A percentile compares a stretch with the other conserved stretches of the same genome.
Conservation (phyloP, 1,140 invertebrate genomes). For the Lycorma delicatula region DNA sequence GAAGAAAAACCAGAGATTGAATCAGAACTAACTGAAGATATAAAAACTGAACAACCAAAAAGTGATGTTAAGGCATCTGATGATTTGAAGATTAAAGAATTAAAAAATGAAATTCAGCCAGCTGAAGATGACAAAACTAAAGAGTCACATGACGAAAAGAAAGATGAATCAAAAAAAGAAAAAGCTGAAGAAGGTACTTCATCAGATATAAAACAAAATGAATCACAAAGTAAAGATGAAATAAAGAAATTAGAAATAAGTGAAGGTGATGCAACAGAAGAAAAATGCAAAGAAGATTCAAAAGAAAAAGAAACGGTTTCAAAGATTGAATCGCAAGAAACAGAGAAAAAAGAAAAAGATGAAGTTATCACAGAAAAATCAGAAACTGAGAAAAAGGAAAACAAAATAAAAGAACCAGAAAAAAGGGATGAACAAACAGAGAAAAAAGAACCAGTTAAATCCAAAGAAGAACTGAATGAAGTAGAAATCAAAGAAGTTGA, state of each 20-base stretch:
- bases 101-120: not conserved
- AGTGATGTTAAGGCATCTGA: too few relatives aligned
- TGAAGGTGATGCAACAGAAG: not conserved
- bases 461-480: not conserved
- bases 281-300: not conserved
- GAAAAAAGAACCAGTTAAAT: not conserved
- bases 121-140: not conserved
- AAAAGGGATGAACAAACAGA: not conserved
- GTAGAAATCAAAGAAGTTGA: slow-evolving; percentile 1
- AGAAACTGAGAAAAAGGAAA: not conserved
- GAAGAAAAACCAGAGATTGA: not conserved
- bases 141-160: not conserved
- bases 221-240: not conserved
- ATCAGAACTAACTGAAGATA: not conserved
- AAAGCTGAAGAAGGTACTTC: not conserved
- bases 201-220: not conserved
- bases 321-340: not conserved
- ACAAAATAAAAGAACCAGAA: not conserved
- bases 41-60: not conserved
- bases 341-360: not conserved
- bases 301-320: not conserved
- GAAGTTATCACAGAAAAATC: not conserved
- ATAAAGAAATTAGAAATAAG: not conserved
- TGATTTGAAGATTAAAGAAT: not conserved
- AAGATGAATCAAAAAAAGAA: not conserved